Base-by-base conservation (phyloP, 92 coral and sea anemone species). In the Actinostola sp. region DNA sequence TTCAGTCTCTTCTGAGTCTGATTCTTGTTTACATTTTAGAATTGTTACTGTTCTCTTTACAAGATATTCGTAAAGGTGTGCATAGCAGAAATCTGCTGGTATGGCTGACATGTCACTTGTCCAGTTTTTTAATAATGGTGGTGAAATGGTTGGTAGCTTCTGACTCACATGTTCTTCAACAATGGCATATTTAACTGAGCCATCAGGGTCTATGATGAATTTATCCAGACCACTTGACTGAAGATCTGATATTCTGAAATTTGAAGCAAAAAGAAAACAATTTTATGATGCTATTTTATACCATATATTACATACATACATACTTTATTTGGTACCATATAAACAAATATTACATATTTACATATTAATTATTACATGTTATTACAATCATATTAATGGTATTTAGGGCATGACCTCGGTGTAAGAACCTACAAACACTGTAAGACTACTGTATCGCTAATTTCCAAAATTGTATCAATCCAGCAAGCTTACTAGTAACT, bases 41-140 rank as follows among this genome's bases (percentile, higher is more conserved):
- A 58, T 28, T 26, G 64, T 58, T 25, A 58, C 36, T 2, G 39
- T 26, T 26, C 39, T 29, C 20, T 58, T 29, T 1, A 26, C 39
- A 8, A 29, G 19, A 16, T 26, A 58, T 6, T 26, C 39, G 39
- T 58, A 58, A 2, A 58, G 3, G n/a, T 58, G 36, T 1, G 8
- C 6, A 19, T 27, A 58, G n/a, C 64, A 58, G 28, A 27, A 26
- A 1, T 58, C 17, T 15, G 10, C 64, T 2, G 64, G 64, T 58
- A 29, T 28, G 8, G 28, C 64, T 2, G 64, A 58, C 39, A 26
- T 58, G 64, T 58, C 64, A 2, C 28, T 58, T 15, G 64, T 58
- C 64, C 64, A 58, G 19, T 58, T 58, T 26, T 58, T 58, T 33
- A 58, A 38, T 28, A 58, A 31, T 1, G 64, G 64, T 27, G 64